Conservation (phyloP, 1,140 invertebrate species). For the Sinonovacula constricta region DNA sequence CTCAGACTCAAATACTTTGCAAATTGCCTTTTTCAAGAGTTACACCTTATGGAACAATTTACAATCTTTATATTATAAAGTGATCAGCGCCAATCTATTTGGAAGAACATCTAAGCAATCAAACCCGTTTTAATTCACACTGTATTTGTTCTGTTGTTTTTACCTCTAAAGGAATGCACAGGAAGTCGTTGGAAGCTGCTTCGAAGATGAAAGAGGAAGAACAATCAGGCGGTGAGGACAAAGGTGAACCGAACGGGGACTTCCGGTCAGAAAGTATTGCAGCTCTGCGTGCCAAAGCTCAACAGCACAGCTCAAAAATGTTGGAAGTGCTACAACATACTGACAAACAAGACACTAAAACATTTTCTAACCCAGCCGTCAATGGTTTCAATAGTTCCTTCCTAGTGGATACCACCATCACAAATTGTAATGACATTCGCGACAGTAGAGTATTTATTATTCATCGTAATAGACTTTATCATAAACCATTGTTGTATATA, state of each 20-base stretch:
- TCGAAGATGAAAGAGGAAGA: conserved; percentile 88
- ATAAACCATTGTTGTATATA: too few species aligned
- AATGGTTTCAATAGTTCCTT: conserved; percentile 32
- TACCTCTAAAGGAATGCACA: conserved; percentile 93
- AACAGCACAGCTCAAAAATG: conserved; percentile 89
- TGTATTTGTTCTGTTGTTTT: too few species aligned
- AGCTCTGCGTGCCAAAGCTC: conserved; percentile 93
- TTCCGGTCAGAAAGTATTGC: conserved; percentile 86
- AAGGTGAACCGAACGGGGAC: conserved; percentile 57
- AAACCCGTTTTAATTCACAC: too few species aligned
- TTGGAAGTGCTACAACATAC: conserved; percentile 41
- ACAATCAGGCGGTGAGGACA: conserved; percentile 57
- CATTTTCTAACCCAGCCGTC: too few species aligned
- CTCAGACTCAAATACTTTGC: too few species aligned
- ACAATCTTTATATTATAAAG: too few species aligned
- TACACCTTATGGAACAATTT: too few species aligned
- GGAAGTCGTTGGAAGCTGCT: conserved; percentile 97
- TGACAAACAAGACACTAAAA: conserved; percentile 13
- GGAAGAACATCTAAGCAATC: too few species aligned
- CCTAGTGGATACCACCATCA: conserved; percentile 10
- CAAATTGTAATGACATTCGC: conserved; percentile 16
- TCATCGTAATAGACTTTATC: too few species aligned
- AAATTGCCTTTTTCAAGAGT: too few species aligned
- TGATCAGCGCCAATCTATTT: too few species aligned
- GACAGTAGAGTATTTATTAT: too few species aligned